These are phyloP conservation scores for Ctenicera cuprea DNA, from an alignment of 2,888 invertebrate genomes.

Conservation along the genomic window DNA sequence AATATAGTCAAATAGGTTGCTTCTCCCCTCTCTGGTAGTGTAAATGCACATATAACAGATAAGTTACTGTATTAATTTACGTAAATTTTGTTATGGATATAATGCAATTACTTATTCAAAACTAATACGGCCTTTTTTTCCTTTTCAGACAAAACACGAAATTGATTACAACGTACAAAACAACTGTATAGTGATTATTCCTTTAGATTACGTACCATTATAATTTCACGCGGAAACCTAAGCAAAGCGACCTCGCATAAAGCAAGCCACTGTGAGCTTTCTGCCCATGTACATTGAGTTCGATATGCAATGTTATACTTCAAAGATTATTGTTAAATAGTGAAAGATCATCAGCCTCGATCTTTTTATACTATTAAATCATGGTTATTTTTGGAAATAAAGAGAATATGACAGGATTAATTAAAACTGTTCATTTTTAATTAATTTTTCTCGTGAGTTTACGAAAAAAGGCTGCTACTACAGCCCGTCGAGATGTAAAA, in stretches of 20 bases:
- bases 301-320: constrained; percentile 10
- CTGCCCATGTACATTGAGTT: neutral
- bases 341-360: constrained; percentile 42
- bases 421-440: neutral
- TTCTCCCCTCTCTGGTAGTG: no score
- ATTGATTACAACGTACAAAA: neutral
- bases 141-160: no score
- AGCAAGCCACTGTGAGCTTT: neutral
- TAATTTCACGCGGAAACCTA: constrained; percentile 25
- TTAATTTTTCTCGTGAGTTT: neutral
- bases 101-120: no score
- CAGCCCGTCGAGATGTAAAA: no score
- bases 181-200: neutral
- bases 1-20: no score
- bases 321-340: constrained; percentile 17
- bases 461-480: no score
- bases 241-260: constrained; percentile 21
- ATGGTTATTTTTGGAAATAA: constrained; percentile 32
- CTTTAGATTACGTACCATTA: neutral
- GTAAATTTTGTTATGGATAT: no score
- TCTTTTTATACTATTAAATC: constrained; percentile 27
- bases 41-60: no score
- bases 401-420: neutral
- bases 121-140: no score
- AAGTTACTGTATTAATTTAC: no score